Evolutionary conservation across 1,140 invertebrate species (phyloP).

Genomic region (Zelostemma sp.): DNA sequence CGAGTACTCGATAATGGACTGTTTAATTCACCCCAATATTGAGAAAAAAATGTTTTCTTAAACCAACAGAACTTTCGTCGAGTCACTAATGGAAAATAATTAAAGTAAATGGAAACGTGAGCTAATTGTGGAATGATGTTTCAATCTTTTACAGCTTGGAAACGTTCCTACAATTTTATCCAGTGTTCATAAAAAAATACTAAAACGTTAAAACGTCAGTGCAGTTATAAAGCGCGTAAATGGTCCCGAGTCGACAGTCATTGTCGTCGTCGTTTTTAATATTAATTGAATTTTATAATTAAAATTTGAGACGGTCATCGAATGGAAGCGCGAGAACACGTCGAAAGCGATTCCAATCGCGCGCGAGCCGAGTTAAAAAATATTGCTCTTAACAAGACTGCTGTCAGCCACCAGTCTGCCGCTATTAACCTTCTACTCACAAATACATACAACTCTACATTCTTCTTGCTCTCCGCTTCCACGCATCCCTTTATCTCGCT

Average conservation of each 20-base stretch:
- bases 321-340: constrained; percentile 13
- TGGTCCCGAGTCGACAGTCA: not conserved
- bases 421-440: constrained; percentile 64
- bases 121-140: no score
- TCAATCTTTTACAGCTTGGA: no score
- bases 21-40: no score
- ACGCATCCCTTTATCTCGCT: constrained; percentile 53
- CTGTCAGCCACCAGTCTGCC: constrained; percentile 54
- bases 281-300: constrained; percentile 37
- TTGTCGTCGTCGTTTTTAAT: constrained; percentile 20
- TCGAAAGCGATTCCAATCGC: constrained; percentile 22
- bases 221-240: not conserved
- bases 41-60: no score
- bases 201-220: no score
- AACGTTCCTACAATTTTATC: no score
- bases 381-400: constrained; percentile 56
- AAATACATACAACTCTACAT: constrained; percentile 59
- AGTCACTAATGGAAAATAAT: no score
- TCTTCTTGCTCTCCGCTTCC: constrained; percentile 52
- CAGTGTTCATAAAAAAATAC: no score
- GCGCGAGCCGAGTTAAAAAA: constrained; percentile 18
- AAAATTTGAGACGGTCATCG: constrained; percentile 12
- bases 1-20: not conserved
- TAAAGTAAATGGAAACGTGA: no score
- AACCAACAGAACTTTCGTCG: no score